phyloP scores from a whole-genome alignment of 2,113 vertebrate species.

The Marmota flaviventris region DNA sequence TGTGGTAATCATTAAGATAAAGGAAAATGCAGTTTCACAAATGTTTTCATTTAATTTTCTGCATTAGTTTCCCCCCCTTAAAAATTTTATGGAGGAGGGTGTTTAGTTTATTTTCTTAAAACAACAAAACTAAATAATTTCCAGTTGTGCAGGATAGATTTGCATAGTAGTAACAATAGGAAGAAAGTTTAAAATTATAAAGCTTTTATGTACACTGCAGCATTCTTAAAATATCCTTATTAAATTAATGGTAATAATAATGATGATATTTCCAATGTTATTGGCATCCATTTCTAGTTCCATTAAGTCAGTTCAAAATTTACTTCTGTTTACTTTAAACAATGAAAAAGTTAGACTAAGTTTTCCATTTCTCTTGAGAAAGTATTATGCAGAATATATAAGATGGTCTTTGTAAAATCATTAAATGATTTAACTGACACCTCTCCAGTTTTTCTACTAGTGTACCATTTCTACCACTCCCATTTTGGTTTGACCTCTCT shows the following conservation, averaged over 20 bases:
- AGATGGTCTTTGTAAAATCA: background rate
- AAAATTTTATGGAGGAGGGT: constrained; percentile 35
- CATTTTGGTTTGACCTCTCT: background rate
- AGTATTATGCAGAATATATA: background rate
- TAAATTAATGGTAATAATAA: background rate
- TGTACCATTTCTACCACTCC: rapidly evolving
- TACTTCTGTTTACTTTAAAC: background rate
- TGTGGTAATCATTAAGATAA: constrained; percentile 76
- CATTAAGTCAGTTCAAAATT: background rate
- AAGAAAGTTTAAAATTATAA: background rate
- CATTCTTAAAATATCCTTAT: background rate
- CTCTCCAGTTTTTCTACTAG: background rate
- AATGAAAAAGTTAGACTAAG: background rate
- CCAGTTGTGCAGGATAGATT: background rate
- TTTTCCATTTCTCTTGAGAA: background rate
- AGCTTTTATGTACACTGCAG: background rate
- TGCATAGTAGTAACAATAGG: background rate
- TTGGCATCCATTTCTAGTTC: background rate
- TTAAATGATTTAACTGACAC: background rate
- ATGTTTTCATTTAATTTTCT: constrained; percentile 76
- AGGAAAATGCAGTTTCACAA: constrained; percentile 75
- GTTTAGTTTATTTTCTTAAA: constrained; percentile 51
- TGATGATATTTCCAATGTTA: background rate
- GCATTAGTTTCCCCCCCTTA: background rate
- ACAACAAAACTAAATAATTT: background rate